Evolutionary conservation across 2,797 vertebrate species (phyloP).

Genomic region (Podarcis siculus): DNA sequence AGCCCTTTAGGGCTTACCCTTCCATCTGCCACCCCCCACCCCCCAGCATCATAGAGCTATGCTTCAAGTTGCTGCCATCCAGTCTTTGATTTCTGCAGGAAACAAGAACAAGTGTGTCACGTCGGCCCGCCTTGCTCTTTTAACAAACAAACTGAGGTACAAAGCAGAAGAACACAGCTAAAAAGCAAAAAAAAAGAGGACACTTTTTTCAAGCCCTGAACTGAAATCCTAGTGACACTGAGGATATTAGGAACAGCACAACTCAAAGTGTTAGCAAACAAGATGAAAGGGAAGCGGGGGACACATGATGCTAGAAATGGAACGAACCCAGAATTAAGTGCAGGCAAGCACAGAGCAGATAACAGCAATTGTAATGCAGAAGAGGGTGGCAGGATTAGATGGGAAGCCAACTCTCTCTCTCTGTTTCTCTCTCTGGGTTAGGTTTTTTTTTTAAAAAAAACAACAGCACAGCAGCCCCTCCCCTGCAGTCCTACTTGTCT

Average conservation of each 20-base stretch:
- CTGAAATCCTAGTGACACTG: conserved; percentile 4
- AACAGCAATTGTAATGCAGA: background rate
- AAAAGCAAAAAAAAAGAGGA: no score
- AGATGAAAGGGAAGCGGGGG: conserved; percentile 30
- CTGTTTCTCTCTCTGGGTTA: background rate
- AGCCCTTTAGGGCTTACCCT: background rate
- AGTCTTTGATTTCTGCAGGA: background rate
- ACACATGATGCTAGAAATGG: conserved; percentile 3
- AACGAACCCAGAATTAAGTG: background rate
- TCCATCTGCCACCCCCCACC: no score
- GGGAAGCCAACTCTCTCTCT: background rate
- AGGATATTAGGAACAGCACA: conserved; percentile 50
- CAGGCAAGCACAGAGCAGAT: conserved; percentile 23
- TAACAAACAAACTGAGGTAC: background rate
- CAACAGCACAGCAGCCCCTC: accelerated
- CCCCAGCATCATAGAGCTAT: background rate
- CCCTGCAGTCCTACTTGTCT: background rate
- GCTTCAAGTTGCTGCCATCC: background rate
- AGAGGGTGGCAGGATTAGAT: background rate
- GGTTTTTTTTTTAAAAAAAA: background rate
- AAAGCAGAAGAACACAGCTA: background rate
- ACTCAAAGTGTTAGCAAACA: conserved; percentile 23
- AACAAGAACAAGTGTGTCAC: background rate
- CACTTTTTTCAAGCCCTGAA: background rate
- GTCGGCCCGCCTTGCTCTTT: background rate